These are phyloP conservation scores for Aplysia californica DNA, from an alignment of 1,140 invertebrate genomes.

Conservation along the genomic window DNA sequence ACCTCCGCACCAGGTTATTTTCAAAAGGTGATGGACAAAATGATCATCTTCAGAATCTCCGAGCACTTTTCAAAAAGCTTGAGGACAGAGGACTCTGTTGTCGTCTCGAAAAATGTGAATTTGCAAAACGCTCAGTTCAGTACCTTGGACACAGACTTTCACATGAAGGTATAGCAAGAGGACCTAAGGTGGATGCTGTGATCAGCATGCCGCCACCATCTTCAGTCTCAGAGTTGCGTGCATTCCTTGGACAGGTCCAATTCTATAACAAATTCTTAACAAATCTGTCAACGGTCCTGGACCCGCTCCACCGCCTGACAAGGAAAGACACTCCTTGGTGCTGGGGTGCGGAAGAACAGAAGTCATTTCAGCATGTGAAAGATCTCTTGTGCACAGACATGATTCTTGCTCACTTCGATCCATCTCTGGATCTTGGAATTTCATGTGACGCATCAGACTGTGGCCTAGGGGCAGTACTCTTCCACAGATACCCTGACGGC, in stretches of 20 bases:
- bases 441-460: constrained; percentile 21
- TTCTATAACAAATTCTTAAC: constrained; percentile 28
- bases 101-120: neutral
- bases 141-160: neutral
- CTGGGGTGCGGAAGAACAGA: too few species aligned
- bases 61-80: too few species aligned
- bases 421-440: constrained; percentile 1
- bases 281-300: constrained; percentile 18
- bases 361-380: neutral
- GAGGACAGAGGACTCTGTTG: neutral
- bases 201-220: constrained; percentile 3
- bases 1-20: neutral
- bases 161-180: too few species aligned
- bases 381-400: neutral
- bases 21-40: neutral
- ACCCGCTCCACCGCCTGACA: neutral
- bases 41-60: too few species aligned
- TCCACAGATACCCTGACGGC: constrained; percentile 22
- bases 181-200: neutral
- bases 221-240: neutral
- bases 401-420: constrained; percentile 31
- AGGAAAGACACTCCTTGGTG: neutral
- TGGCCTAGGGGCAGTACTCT: constrained; percentile 30
- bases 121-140: neutral
- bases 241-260: constrained; percentile 24